Evolutionary conservation across 2,888 invertebrate species (phyloP).

Genomic region (Sminthurides aquaticus): DNA sequence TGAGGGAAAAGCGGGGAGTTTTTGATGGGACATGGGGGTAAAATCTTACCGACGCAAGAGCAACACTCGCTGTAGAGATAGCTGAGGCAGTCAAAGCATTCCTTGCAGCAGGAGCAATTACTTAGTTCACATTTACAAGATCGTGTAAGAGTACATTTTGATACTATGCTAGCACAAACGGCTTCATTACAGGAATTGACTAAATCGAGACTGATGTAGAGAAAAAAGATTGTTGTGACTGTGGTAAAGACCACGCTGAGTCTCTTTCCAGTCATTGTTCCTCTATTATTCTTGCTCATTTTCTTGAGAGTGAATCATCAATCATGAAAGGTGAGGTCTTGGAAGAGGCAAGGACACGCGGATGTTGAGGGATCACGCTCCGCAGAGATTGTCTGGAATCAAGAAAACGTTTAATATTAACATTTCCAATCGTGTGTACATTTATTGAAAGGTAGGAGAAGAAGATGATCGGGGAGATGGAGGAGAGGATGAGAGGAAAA

Average conservation of each 20-base stretch:
- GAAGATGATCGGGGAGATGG: no score
- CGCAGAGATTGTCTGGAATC: no score
- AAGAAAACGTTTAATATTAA: no score
- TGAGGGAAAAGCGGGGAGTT: conserved; percentile 22
- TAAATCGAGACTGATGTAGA: conserved; percentile 30
- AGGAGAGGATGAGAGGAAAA: no score
- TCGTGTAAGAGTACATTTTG: conserved; percentile 91
- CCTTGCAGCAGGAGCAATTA: conserved; percentile 89
- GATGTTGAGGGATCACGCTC: no score
- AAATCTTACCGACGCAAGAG: conserved; percentile 84
- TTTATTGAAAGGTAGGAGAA: no score
- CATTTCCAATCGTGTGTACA: no score
- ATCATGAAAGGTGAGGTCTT: no score
- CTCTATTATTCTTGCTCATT: neutral
- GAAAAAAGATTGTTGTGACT: conserved; percentile 22
- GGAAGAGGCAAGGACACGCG: no score
- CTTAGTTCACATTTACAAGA: conserved; percentile 91
- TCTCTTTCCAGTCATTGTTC: conserved; percentile 9
- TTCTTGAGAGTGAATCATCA: no score
- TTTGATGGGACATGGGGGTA: no score
- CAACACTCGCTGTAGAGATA: conserved; percentile 89
- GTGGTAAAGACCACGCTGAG: conserved; percentile 6
- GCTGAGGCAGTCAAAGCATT: conserved; percentile 82
- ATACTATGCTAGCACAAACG: conserved; percentile 89
- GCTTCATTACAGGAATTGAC: conserved; percentile 72